Percentiles rank a stretch among this genome's conserved stretches.
phyloP scores from a whole-genome alignment of 2,888 invertebrate genomes.

The Teinopalpus imperialis region DNA sequence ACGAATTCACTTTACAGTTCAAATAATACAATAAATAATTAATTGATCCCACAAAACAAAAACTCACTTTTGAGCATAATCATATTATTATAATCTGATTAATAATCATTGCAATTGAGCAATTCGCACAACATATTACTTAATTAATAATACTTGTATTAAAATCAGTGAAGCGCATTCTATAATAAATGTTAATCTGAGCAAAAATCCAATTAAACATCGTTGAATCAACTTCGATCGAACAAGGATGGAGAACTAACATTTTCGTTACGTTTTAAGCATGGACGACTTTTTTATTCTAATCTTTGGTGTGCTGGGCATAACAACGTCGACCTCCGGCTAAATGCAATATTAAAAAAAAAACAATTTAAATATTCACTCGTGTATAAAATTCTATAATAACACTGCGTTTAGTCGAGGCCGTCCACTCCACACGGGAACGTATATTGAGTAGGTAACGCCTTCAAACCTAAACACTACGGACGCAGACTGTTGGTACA shows the following conservation, averaged over 20 bases:
- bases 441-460: slow-evolving; percentile 64
- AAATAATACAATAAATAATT: slow-evolving; percentile 46
- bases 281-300: slow-evolving; percentile 63
- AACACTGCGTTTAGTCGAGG: slow-evolving; percentile 47
- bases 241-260: slow-evolving; percentile 44
- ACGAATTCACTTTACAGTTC: slow-evolving; percentile 60
- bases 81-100: slow-evolving; percentile 50
- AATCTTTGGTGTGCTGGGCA: slow-evolving; percentile 79
- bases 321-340: slow-evolving; percentile 56
- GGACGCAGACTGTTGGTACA: slow-evolving; percentile 76
- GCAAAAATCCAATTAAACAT: slow-evolving; percentile 42
- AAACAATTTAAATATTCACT: too few relatives aligned
- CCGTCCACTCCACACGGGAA: slow-evolving; percentile 53
- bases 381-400: slow-evolving; percentile 28
- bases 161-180: slow-evolving; percentile 58
- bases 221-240: slow-evolving; percentile 39
- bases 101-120: slow-evolving; percentile 70
- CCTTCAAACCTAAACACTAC: slow-evolving; percentile 65
- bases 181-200: slow-evolving; percentile 56
- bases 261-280: slow-evolving; percentile 49
- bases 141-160: slow-evolving; percentile 50
- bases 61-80: slow-evolving; percentile 75
- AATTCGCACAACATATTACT: slow-evolving; percentile 51
- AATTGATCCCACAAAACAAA: slow-evolving; percentile 64
- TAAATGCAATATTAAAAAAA: slow-evolving; percentile 42